Evolutionary conservation across 2,888 invertebrate genomes (phyloP), one percentile per base, ranked within the genome.

Genomic region (Strigamia crassipes): DNA sequence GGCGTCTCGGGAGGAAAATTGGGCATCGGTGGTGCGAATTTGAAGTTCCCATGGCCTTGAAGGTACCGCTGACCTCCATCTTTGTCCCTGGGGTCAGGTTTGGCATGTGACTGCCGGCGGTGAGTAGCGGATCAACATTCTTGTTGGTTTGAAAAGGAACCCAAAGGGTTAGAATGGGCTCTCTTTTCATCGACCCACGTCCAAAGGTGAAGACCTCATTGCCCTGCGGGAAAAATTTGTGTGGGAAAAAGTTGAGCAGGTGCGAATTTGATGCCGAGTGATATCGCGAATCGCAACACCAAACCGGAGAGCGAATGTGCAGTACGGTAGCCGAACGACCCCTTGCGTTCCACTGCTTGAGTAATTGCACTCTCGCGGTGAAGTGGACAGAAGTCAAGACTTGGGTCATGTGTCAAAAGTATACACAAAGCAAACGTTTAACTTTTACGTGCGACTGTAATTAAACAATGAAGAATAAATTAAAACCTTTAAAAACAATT

Each of bases 231-330:
- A 31, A 31, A 73, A 73, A 73, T 73, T 73, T 73, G 73, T 73
- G 73, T 73, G 73, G 73, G 73, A 73, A 73, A 73, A 73, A 73
- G 73, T 31, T 73, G 73, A 73, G 73, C 73, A 73, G 73, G 73
- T 73, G 73, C 73, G 73, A 73, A 73, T 73, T 73, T 15, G 56
- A 18, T 56, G 56, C 56, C 56, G 56, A 56, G 38, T 18, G 56
- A 56, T 56, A 56, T 56, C 56, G 18, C 2, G 56, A 56, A 56
- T 21, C 56, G 56, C 15, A 56, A 18, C 56, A 18, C 18, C 56
- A 56, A 56, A 56, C 56, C n/a, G 6, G 18, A n/a, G 56, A 1
- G 31, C 27, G 73, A 10, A 27, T 27, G 31, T n/a, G 73, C 73
- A 73, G 13, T 73, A 31, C 73, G 31, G 73, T 73, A 73, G 73